Evolutionary conservation across 2,888 invertebrate species (phyloP), one percentile per base, ranked within the genome.

Genomic region (Melanchra persicariae): DNA sequence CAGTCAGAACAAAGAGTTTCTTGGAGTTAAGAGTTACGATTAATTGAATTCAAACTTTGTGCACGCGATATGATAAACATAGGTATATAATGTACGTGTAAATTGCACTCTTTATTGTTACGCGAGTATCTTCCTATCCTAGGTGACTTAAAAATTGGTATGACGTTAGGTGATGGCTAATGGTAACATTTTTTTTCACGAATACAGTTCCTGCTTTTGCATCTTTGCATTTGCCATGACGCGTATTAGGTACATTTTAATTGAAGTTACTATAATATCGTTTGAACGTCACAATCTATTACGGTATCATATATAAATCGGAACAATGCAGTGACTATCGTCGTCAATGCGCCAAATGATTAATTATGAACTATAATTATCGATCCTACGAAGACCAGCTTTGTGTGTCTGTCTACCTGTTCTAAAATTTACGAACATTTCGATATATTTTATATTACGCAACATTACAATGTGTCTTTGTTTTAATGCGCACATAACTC

Each of bases 1-100:
- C 3, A 55, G 26, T 26, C 22, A 64, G 49, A 82, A 80, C 80
- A 80, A 80, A 79, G 67, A 49, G 52, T n/a, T 74, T 54, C 65
- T 58, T 64, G 19, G 30, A 70, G 61, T 43, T 54, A 49, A 55
- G 40, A 37, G 69, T 43, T 54, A 49, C 37, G 17, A 54, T 57
- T 37, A 51, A 49, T 66, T 63, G 30, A 51, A 65, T 67, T 58
- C 30, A 52, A 19, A 54, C 12, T 51, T n/a, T 40, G 45, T 45
- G 58, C 67, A 83, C 51, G 74, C 79, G 30, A 81, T 68, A 68
- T 51, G n/a, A 43, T 74, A 30, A 47, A 49, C 9, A 59, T 24
- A 22, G 6, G 30, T 8, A 34, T 7, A 34, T 8, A 34, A 1
- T 45, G 71, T 40, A 61, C 37, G 17, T 47, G 55, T 43, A 17